phyloP scores from a whole-genome alignment of 2,113 vertebrate species.

The Abramis brama region DNA sequence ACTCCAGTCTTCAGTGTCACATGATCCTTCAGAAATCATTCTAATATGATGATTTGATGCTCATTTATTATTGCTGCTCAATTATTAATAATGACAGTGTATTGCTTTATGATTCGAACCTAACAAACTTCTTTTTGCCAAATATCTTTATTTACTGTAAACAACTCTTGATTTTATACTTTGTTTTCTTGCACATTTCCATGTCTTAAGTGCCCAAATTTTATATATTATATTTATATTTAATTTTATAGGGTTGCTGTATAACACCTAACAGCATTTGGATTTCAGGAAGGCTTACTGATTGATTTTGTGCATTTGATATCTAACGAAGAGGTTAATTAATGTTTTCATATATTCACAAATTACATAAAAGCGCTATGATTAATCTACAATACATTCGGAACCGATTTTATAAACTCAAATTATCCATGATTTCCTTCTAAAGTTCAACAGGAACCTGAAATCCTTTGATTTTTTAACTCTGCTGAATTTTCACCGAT shows the following conservation, averaged over 20 bases:
- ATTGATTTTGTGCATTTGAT: neutral
- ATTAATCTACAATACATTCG: neutral
- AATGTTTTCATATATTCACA: neutral
- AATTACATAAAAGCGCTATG: neutral
- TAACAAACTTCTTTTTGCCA: too few relatives aligned
- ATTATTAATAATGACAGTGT: neutral
- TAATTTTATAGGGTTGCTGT: neutral
- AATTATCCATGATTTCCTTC: neutral
- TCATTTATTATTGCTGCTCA: neutral
- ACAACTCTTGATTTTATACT: neutral
- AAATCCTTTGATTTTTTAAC: neutral
- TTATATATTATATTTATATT: too few relatives aligned
- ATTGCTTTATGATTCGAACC: neutral
- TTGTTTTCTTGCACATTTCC: neutral
- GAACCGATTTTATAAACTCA: neutral
- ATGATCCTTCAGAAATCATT: neutral
- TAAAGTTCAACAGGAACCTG: neutral
- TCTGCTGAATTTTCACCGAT: neutral
- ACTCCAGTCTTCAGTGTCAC: neutral
- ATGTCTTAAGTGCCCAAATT: neutral
- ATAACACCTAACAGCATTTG: too few relatives aligned
- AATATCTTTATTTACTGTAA: neutral
- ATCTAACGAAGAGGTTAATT: neutral
- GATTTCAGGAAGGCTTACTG: neutral
- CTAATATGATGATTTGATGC: neutral